Evolutionary conservation across 1,140 invertebrate genomes (phyloP).

Genomic region (Colletes gigas): DNA sequence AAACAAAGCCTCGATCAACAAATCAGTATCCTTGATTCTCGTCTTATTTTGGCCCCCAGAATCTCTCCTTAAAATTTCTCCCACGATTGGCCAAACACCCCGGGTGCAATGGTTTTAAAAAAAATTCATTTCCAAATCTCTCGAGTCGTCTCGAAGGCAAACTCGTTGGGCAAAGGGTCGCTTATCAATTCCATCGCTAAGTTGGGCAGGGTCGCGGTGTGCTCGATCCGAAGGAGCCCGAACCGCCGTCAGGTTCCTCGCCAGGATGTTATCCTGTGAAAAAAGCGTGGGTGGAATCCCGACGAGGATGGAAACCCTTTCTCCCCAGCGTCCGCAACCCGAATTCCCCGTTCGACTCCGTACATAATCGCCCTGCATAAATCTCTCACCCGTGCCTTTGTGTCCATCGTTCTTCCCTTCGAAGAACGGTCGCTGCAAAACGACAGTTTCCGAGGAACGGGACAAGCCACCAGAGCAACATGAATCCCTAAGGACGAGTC

Average conservation of each 20-base stretch:
- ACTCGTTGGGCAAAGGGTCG: too few relatives aligned
- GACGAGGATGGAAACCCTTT: conserved; percentile 77
- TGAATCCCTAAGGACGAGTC: conserved; percentile 59
- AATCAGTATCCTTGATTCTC: too few relatives aligned
- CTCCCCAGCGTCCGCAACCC: conserved; percentile 62
- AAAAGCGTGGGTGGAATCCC: conserved; percentile 81
- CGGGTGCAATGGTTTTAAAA: too few relatives aligned
- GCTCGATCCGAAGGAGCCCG: conserved; percentile 31
- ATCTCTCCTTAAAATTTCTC: too few relatives aligned
- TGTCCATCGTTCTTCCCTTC: conserved; percentile 24
- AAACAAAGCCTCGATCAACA: too few relatives aligned
- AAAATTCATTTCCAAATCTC: too few relatives aligned
- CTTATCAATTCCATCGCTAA: background rate
- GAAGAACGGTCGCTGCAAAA: conserved; percentile 59
- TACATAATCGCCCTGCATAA: background rate
- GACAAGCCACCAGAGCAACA: conserved; percentile 74
- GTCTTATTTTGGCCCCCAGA: too few relatives aligned
- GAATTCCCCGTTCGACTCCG: conserved; percentile 29
- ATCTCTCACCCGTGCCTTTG: conserved; percentile 24
- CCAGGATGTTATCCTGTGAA: conserved; percentile 76
- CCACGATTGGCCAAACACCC: too few relatives aligned
- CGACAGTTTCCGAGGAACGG: conserved; percentile 77
- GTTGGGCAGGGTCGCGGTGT: conserved; percentile 24
- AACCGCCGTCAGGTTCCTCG: conserved; percentile 58
- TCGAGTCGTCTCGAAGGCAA: too few relatives aligned